Base-by-base conservation (phyloP, 2,113 vertebrate species). In the Prionailurus bengalensis region DNA sequence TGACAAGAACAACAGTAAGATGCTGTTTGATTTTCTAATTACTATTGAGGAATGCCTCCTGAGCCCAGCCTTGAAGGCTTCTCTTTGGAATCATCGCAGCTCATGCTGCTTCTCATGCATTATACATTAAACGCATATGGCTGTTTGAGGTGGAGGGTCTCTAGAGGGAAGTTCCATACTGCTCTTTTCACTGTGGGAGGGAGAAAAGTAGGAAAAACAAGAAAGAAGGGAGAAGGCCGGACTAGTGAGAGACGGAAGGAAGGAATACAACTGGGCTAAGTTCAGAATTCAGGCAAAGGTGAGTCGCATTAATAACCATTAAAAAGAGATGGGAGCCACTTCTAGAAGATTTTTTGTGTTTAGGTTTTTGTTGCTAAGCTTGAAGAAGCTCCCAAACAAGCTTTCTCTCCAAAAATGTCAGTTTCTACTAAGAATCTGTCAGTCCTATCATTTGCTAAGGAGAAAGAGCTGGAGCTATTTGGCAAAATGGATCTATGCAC, bases 41-140 rank as follows among this genome's bases (percentile, higher is more conserved):
- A 98, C 98, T 97, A 97, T 95, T 96, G 76, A 98, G 97, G 97
- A 97, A 97, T 96, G 92, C 92, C 97, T 98, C 98, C 98, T 98
- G 97, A 98, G 98, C 89, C 97, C 96, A 97, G 89, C 81, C 98
- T 98, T 19, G 17, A 83, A 91, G 93, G 70, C 93, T 95, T 97
- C 91, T 86, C 92, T 97, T 98, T 98, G 94, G 97, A 98, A 96
- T 98, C 95, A 94, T 97, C 97, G 96, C 86, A 96, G 85, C 90
- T 97, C 97, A 93, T 10, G 55, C 86, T 86, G 97, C 33, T 98
- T 97, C 98, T 98, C 98, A 98, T 99, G 96, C 97, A 99, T 99
- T 98, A 98, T 98, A 98, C 98, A 99, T 99, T 98, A 98, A 98
- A 98, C 97, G 95, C 98, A 98, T 97, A 98, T 98, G 98, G 97